These are phyloP conservation scores for Rhinatrema bivittatum DNA, from an alignment of 2,797 vertebrate species.

Conservation along the genomic window DNA sequence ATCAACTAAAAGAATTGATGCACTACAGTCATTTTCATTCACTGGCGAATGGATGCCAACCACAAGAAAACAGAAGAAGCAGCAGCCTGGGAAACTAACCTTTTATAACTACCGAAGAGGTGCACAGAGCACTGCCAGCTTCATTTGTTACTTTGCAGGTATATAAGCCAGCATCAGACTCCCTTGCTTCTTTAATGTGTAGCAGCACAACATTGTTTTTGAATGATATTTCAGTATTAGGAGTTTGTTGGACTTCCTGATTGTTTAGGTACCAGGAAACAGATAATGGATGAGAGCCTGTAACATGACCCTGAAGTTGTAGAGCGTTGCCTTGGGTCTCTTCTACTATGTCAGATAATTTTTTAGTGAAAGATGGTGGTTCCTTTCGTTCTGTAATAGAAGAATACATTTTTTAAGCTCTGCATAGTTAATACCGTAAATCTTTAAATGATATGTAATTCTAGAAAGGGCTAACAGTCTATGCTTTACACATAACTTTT, in stretches of 20 bases:
- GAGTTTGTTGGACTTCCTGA: conserved; percentile 66
- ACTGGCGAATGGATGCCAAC: no score
- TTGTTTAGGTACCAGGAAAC: conserved; percentile 83
- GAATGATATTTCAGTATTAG: conserved; percentile 81
- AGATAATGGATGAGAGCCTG: conserved; percentile 85
- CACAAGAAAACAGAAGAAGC: no score
- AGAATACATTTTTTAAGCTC: no score
- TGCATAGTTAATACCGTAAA: no score
- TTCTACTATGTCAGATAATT: conserved; percentile 79
- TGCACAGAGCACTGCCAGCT: conserved; percentile 72
- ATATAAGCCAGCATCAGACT: conserved; percentile 75
- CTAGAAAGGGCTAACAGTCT: no score
- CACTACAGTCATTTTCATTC: no score
- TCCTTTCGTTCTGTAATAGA: conserved; percentile 81
- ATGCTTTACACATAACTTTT: no score
- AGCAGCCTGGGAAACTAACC: conserved; percentile 72
- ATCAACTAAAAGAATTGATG: no score
- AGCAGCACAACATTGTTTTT: conserved; percentile 76
- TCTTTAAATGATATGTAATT: no score
- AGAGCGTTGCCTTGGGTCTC: conserved; percentile 83
- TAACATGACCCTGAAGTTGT: conserved; percentile 82
- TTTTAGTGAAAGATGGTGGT: conserved; percentile 89
- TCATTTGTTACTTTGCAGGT: conserved; percentile 83
- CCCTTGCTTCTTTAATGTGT: conserved; percentile 65
- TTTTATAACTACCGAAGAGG: conserved; percentile 72